Conservation (phyloP, 2,797 vertebrate genomes). For the Babyrousa celebensis region DNA sequence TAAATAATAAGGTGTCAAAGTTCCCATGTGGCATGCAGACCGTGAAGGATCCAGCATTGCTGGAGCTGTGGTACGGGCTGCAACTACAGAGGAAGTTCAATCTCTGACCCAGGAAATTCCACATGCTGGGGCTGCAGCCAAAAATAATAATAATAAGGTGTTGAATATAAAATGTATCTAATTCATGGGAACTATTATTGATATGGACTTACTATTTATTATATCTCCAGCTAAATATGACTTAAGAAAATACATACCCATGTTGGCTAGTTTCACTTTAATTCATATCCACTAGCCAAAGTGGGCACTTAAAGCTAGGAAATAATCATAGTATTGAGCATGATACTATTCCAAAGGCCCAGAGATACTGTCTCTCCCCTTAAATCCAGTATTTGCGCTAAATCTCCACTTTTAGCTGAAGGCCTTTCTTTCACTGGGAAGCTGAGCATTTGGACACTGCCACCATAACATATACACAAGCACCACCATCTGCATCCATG, state of each 20-base stretch:
- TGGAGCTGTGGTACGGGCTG: too few species aligned
- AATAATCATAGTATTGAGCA: neutral
- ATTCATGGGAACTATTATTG: slow-evolving; percentile 1
- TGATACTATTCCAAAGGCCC: neutral
- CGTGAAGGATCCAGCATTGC: too few species aligned
- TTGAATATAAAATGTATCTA: neutral
- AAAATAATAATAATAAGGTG: slow-evolving; percentile 13
- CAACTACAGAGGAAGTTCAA: too few species aligned
- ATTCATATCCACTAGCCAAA: neutral
- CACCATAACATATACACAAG: neutral
- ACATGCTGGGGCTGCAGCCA: too few species aligned
- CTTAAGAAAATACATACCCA: slow-evolving; percentile 9
- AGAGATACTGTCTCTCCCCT: slow-evolving; percentile 35
- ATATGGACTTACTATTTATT: slow-evolving; percentile 8
- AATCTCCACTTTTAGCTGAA: neutral
- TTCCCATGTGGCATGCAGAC: too few species aligned
- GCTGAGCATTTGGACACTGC: neutral
- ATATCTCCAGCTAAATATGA: neutral
- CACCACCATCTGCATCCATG: neutral
- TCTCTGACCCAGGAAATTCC: too few species aligned
- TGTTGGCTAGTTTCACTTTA: neutral
- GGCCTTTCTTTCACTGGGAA: neutral
- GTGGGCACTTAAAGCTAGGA: neutral
- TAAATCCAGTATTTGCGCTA: neutral
- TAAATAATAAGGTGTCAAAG: too few species aligned